phyloP scores from a whole-genome alignment of 2,888 invertebrate species.

The Sphaeridia pumilis region DNA sequence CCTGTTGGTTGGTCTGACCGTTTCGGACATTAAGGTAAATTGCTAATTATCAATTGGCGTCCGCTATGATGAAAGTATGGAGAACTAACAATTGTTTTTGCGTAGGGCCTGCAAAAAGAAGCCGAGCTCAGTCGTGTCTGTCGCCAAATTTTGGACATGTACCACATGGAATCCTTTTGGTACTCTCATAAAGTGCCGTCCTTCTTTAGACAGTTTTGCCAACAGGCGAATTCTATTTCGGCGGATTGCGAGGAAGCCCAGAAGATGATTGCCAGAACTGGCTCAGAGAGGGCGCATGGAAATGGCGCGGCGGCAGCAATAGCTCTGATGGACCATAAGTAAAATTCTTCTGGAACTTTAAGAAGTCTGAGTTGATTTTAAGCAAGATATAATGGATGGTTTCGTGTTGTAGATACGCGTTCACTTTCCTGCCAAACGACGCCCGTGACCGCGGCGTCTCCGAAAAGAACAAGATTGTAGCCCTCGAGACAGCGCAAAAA shows the following conservation, averaged over 20 bases:
- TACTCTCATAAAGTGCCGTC: conserved; percentile 29
- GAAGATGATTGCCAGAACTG: no score
- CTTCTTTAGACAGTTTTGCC: conserved; percentile 18
- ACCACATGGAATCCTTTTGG: conserved; percentile 27
- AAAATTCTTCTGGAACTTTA: no score
- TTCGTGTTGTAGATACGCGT: conserved; percentile 24
- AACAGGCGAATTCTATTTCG: conserved; percentile 16
- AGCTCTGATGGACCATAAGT: no score
- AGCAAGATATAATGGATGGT: no score
- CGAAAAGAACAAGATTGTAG: conserved; percentile 26
- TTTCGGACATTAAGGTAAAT: conserved; percentile 32
- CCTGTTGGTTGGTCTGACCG: conserved; percentile 24
- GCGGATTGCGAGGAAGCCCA: no score
- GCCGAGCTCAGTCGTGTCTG: conserved; percentile 27
- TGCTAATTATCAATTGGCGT: not conserved
- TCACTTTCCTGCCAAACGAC: conserved; percentile 29
- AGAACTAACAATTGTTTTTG: no score
- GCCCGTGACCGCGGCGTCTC: conserved; percentile 28
- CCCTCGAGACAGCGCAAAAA: conserved; percentile 23
- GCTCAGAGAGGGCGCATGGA: no score
- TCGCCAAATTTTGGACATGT: conserved; percentile 32
- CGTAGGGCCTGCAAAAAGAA: conserved; percentile 31
- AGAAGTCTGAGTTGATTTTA: no score
- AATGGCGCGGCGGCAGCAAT: no score
- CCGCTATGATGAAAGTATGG: no score